Percentiles rank a stretch among this genome's conserved stretches.
These are phyloP conservation scores for Solenopsis fugax DNA, from an alignment of 1,140 invertebrate species.

Conservation along the genomic window DNA sequence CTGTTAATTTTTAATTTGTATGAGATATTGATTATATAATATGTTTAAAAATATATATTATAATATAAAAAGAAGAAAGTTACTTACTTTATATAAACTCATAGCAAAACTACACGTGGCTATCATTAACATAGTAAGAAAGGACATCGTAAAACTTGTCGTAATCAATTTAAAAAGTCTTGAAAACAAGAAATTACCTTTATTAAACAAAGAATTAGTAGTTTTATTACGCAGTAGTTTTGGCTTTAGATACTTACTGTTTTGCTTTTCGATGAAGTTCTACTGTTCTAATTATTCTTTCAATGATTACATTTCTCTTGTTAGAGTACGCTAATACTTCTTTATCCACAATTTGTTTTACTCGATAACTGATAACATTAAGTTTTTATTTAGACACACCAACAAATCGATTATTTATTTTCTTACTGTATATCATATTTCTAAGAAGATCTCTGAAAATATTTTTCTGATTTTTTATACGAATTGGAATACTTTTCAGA, in stretches of 20 bases:
- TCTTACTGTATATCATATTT: neutral
- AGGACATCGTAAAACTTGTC: neutral
- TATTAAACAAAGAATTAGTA: neutral
- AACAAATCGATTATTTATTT: neutral
- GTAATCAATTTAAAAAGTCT: neutral
- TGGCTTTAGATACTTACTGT: neutral
- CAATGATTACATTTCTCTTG: neutral
- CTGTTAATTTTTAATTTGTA: neutral
- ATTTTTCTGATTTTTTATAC: neutral
- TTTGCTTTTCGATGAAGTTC: conserved; percentile 2
- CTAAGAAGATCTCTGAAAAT: neutral
- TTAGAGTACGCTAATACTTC: neutral
- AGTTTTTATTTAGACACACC: neutral
- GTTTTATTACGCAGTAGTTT: neutral
- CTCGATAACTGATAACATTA: conserved; percentile 28
- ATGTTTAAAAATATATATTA: neutral
- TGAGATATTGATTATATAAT: neutral
- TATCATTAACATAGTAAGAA: neutral
- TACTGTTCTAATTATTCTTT: neutral
- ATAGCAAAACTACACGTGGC: neutral
- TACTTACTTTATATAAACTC: conserved; percentile 2
- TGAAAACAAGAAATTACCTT: neutral
- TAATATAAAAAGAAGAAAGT: neutral
- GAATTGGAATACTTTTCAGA: no score
- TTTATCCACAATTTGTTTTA: neutral